Evolutionary conservation across 1,140 invertebrate species (phyloP).

Genomic region (Ruditapes philippinarum): DNA sequence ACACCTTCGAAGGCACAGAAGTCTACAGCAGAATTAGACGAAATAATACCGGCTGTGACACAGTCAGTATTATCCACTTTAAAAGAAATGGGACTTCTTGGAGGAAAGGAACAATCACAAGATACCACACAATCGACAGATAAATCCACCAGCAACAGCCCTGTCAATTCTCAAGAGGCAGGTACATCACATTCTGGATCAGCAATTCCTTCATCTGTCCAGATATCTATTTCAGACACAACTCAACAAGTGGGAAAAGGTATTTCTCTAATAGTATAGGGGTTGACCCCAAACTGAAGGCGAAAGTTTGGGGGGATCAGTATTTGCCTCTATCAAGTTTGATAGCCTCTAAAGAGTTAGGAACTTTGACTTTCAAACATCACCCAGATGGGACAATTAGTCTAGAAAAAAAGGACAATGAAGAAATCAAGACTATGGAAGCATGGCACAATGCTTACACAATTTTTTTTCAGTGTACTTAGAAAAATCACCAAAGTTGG

Average conservation of each 20-base stretch:
- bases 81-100: too few relatives aligned
- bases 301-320: slow-evolving; percentile 13
- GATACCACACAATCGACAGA: too few relatives aligned
- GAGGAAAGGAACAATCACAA: too few relatives aligned
- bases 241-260: neutral
- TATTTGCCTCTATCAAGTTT: neutral
- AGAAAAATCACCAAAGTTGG: neutral
- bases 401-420: neutral
- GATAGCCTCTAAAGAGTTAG: neutral
- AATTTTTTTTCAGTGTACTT: slow-evolving; percentile 15
- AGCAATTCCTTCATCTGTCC: too few relatives aligned
- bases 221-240: too few relatives aligned
- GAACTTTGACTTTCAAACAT: neutral
- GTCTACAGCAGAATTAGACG: too few relatives aligned
- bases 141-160: too few relatives aligned
- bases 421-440: slow-evolving; percentile 14
- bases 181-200: too few relatives aligned
- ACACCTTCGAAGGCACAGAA: too few relatives aligned
- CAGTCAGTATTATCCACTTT: too few relatives aligned
- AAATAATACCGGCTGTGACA: too few relatives aligned
- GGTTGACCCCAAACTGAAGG: slow-evolving; percentile 15
- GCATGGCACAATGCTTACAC: slow-evolving; percentile 13
- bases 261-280: slow-evolving; percentile 12
- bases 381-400: neutral
- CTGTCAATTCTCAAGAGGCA: too few relatives aligned